Base-by-base conservation (phyloP, 1,140 invertebrate genomes). In the Heliconius himera region DNA sequence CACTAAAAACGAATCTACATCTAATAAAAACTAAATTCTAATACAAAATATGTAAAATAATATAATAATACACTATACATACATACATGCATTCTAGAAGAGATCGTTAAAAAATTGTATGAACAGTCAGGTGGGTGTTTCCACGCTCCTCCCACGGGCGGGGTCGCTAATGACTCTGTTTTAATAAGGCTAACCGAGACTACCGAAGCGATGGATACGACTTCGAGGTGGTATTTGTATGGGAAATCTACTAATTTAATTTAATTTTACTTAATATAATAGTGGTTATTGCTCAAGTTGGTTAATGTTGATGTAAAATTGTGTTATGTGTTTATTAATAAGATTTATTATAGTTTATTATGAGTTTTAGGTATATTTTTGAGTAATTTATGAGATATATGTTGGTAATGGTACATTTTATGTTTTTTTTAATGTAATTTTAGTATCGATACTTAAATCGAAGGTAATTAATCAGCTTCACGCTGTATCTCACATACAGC, bases 141-240 rank as follows among this genome's bases (percentile, higher is more conserved):
- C 73, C 83, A 71, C 74, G 80, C 79, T 83, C 82, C 85, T 77
- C 88, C 90, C 86, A 78, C 73, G 77, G 89, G 89, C 88, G 89
- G 88, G 75, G 88, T 83, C 81, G 79, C 82, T 90, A 90, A 91
- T 90, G 86, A 89, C 72, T 85, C 82, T 85, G 83, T 85, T 86
- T 85, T 78, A 87, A 86, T 85, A 78, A 76, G 74, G 73, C 66
- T 36, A 22, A 73, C 33, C 33, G 33, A 36, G 41, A 20, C 73
- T 16, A 38, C 74, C 54, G 60, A 22, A 26, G 22, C 60, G 60
- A 13, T 66, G 60, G n/a, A 9, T 66, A 5, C 13, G 1, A 13
- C 60, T 66, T 29, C 0, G 26, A 66, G 11, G 60, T 26, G 26
- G 49, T 20, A 20, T 29, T 26, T 66, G 60, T 66, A 29, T 66